Evolutionary conservation across 2,113 vertebrate genomes (phyloP).

Genomic region (Oncorhynchus gorbuscha): DNA sequence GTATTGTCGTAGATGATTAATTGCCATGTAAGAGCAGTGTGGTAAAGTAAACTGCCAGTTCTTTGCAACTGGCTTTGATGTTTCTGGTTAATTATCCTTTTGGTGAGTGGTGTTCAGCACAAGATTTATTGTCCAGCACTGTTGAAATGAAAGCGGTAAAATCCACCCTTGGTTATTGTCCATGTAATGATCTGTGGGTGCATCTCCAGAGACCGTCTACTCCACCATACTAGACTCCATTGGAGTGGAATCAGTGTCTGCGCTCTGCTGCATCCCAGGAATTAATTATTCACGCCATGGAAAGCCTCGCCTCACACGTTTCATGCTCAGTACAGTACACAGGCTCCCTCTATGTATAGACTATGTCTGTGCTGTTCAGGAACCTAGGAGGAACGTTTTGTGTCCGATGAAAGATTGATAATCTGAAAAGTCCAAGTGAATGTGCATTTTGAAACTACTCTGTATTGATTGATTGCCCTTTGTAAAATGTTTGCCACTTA

Average conservation of each 20-base stretch:
- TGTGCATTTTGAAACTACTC: too few relatives aligned
- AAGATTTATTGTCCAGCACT: neutral
- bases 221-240: neutral
- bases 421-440: too few relatives aligned
- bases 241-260: constrained; percentile 9
- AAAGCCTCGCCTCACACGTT: constrained; percentile 4
- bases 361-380: neutral
- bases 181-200: constrained; percentile 34
- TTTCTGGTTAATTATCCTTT: too few relatives aligned
- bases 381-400: neutral
- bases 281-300: constrained; percentile 33
- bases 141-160: too few relatives aligned
- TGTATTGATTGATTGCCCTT: too few relatives aligned
- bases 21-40: too few relatives aligned
- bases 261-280: constrained; percentile 19
- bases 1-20: too few relatives aligned
- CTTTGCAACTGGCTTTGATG: too few relatives aligned
- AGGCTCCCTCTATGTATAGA: neutral
- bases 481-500: too few relatives aligned
- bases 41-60: too few relatives aligned
- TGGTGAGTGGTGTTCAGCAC: too few relatives aligned
- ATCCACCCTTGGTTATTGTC: constrained; percentile 2
- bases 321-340: neutral
- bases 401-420: too few relatives aligned
- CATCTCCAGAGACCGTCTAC: constrained; percentile 17